Base-by-base conservation (phyloP, 2,113 vertebrate species). In the Triplophysa tibetana region DNA sequence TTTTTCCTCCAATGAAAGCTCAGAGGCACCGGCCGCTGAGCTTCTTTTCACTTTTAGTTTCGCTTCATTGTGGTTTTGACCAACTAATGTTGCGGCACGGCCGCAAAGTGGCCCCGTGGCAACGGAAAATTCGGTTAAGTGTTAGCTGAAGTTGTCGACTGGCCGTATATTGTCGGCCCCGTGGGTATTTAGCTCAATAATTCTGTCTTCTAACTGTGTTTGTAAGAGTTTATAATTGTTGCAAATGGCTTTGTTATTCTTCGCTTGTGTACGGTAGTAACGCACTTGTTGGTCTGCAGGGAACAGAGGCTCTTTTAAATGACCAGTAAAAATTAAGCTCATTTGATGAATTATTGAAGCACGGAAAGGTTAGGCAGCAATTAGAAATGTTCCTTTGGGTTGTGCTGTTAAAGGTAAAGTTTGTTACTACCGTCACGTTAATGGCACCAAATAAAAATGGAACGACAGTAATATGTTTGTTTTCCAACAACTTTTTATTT, bases 171-270 rank as follows among this genome's bases (percentile, higher is more conserved):
- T 33, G 26, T n/a, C 33, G 19, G 19, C 52, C 29, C 14, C 29
- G 14, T 72, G 52, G 69, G 52, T 72, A 19, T 58, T 38, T 8
- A 38, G 19, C 11, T 14, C 29, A 9, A 72, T 72, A 72, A 38
- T 38, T 24, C 26, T 56, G 12, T 56, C 50, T 38, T 58, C 19
- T 21, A 72, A 54, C 68, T n/a, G 69, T 33, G 5, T 56, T 58
- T 19, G n/a, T 58, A 72, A 72, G 21, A 5, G 26, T 14, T 11
- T 41, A 21, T 33, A 21, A 11, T 38, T 50, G 43, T 48, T 72
- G 26, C 26, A 70, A 56, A 70, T 56, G 69, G 50, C 26, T 29
- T 68, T 48, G 14, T 69, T 68, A 69, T 24, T 69, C 43, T 8
- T 52, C 4, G 14, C 45, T 26, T n/a, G 17, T 54, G 16, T 54